Conservation (phyloP, 1,140 invertebrate species). For the Polypedilum pembai region DNA sequence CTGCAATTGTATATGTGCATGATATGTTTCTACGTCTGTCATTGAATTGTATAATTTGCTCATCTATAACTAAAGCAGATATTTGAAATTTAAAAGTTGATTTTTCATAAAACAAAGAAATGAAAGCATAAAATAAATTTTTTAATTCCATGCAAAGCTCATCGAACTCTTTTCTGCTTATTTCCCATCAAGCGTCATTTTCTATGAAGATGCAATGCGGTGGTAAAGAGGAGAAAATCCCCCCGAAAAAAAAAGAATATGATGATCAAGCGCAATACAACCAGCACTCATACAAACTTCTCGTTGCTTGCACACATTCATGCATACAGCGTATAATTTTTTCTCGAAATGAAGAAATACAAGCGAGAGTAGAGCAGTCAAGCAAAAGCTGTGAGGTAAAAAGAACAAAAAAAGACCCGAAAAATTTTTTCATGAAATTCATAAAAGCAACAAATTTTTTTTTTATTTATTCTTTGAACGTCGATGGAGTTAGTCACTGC, state of each 20-base stretch:
- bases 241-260: neutral
- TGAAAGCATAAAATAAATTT: too few relatives aligned
- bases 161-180: too few relatives aligned
- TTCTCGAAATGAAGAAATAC: neutral
- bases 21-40: too few relatives aligned
- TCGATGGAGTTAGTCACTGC: slow-evolving; percentile 4
- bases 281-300: neutral
- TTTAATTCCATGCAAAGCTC: too few relatives aligned
- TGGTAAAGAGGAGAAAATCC: neutral
- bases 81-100: too few relatives aligned
- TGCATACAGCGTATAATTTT: neutral
- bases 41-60: too few relatives aligned
- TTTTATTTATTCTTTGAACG: slow-evolving; percentile 25
- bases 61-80: too few relatives aligned
- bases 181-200: too few relatives aligned
- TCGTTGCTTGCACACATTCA: neutral
- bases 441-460: neutral
- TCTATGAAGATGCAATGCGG: neutral
- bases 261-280: slow-evolving; percentile 16
- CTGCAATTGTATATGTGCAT: too few relatives aligned
- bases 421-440: neutral
- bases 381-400: slow-evolving; percentile 2
- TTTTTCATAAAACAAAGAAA: too few relatives aligned
- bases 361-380: neutral
- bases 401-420: slow-evolving; percentile 9